Evolutionary conservation across 2,113 vertebrate species (phyloP).

Genomic region (Myrmophylax atrothorax): DNA sequence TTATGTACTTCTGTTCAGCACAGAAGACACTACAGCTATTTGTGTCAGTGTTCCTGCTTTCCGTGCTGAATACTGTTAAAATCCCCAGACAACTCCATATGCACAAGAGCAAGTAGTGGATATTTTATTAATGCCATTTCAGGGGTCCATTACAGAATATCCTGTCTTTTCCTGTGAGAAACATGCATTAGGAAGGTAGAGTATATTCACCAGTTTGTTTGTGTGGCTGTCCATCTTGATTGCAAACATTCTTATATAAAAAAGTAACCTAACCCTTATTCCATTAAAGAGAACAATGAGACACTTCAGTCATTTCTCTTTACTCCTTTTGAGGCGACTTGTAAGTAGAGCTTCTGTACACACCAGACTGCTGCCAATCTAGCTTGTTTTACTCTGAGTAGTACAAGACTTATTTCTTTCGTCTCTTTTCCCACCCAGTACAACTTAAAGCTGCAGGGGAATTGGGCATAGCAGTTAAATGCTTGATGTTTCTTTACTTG

Average conservation of each 20-base stretch:
- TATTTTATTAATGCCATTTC: not conserved
- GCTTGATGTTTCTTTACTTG: not conserved
- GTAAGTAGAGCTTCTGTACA: not conserved
- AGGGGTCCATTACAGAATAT: not conserved
- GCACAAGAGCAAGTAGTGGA: not conserved
- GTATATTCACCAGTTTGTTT: not conserved
- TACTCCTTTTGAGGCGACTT: not conserved
- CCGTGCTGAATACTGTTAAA: not conserved
- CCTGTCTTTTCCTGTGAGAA: not conserved
- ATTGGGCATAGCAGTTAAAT: not conserved
- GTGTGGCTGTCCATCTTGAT: not conserved
- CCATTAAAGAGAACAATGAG: not conserved
- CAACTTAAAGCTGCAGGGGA: not conserved
- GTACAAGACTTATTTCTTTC: not conserved
- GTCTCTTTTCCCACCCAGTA: not conserved
- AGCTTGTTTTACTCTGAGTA: not conserved
- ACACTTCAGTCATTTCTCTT: not conserved
- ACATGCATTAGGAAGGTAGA: rapidly evolving
- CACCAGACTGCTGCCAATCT: not conserved
- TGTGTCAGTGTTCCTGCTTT: not conserved
- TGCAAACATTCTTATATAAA: not conserved
- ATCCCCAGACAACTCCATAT: not conserved
- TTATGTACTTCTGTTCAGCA: not conserved
- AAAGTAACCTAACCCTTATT: not conserved
- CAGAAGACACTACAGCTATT: not conserved